These are phyloP conservation scores for Heterocephalus glaber DNA, from an alignment of 2,113 vertebrate genomes.

Conservation along the genomic window DNA sequence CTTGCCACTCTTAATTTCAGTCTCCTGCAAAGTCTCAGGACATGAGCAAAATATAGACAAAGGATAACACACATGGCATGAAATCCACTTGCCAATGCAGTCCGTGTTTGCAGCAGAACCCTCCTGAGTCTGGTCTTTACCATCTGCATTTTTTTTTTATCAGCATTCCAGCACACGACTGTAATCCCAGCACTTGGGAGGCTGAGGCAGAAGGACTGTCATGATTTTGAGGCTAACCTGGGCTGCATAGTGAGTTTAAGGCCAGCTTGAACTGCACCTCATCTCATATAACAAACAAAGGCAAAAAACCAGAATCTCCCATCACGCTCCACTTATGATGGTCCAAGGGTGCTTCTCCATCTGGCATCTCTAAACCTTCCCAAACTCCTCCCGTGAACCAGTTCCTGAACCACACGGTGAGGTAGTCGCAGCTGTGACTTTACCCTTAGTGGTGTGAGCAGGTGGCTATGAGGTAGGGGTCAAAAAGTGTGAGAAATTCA, in stretches of 20 bases:
- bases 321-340: not conserved
- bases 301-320: not conserved
- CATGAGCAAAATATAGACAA: not conserved
- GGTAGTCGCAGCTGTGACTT: not conserved
- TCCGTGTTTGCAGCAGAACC: not conserved
- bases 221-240: no score
- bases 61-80: not conserved
- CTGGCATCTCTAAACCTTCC: not conserved
- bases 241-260: no score
- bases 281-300: no score
- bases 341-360: not conserved
- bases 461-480: not conserved
- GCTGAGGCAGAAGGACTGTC: no score
- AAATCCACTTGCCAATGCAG: not conserved
- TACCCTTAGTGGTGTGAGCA: not conserved
- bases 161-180: not conserved
- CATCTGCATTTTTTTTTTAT: not conserved
- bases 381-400: not conserved
- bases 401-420: not conserved
- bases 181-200: no score
- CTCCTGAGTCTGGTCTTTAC: not conserved
- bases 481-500: not conserved
- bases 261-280: no score
- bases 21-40: not conserved
- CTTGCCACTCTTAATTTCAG: not conserved